Conservation (phyloP, 2,113 vertebrate species). For the Oryzias celebensis region DNA sequence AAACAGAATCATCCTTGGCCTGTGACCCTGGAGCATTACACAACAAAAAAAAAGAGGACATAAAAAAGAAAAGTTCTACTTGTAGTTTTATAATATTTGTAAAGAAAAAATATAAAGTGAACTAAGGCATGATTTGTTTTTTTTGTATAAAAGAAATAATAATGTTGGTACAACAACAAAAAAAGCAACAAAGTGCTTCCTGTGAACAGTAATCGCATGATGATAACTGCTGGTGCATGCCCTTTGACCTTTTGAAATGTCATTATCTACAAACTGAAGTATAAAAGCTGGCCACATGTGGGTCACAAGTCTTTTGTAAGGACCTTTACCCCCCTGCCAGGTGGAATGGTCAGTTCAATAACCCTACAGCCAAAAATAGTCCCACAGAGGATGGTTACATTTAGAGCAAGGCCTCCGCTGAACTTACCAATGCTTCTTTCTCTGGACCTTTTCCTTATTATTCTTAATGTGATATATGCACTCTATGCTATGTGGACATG, state of each 20-base stretch:
- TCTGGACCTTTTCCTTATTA: slow-evolving; percentile 60
- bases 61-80: slow-evolving; percentile 60
- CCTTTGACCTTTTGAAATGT: slow-evolving; percentile 83
- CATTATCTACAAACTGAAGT: slow-evolving; percentile 79
- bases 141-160: slow-evolving; percentile 67
- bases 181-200: slow-evolving; percentile 83
- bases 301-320: slow-evolving; percentile 33
- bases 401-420: slow-evolving; percentile 67
- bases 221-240: slow-evolving; percentile 94
- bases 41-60: slow-evolving; percentile 27
- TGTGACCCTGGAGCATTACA: slow-evolving; percentile 46
- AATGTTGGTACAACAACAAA: slow-evolving; percentile 63
- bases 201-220: slow-evolving; percentile 92
- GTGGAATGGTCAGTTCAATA: slow-evolving; percentile 48
- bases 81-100: slow-evolving; percentile 85
- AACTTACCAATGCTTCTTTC: slow-evolving; percentile 62
- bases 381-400: slow-evolving; percentile 48
- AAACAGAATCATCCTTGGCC: slow-evolving; percentile 55
- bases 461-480: slow-evolving; percentile 80
- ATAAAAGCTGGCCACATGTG: slow-evolving; percentile 31
- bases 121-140: slow-evolving; percentile 87
- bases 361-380: slow-evolving; percentile 57
- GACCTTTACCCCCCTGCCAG: slow-evolving; percentile 40
- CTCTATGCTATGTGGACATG: slow-evolving; percentile 75
- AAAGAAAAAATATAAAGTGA: slow-evolving; percentile 76